A percentile compares a stretch with the other conserved stretches of the same genome.
These are phyloP conservation scores for Parnassius smintheus DNA, from an alignment of 2,888 invertebrate genomes.

Conservation along the genomic window DNA sequence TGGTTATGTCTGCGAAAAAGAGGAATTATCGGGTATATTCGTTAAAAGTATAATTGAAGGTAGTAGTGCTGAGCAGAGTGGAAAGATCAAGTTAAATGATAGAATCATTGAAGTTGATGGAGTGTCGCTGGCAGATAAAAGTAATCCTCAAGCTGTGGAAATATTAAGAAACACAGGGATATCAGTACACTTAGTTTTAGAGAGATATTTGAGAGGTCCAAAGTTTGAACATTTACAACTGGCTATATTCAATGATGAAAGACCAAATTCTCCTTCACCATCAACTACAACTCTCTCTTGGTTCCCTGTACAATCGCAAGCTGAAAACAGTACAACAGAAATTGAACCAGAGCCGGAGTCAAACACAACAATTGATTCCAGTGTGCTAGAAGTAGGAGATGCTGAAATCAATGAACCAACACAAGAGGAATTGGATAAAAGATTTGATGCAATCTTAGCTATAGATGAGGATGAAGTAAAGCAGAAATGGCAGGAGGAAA, in stretches of 20 bases:
- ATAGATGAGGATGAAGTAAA: constrained; percentile 83
- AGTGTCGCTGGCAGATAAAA: constrained; percentile 92
- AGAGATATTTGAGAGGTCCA: constrained; percentile 95
- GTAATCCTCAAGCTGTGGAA: constrained; percentile 98
- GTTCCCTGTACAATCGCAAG: constrained; percentile 89
- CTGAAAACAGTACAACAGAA: constrained; percentile 78
- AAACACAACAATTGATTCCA: constrained; percentile 90
- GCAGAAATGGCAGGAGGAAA: constrained; percentile 89
- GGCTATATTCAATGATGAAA: constrained; percentile 86
- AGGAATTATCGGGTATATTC: constrained; percentile 99
- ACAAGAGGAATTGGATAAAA: constrained; percentile 71
- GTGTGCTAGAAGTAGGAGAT: constrained; percentile 81
- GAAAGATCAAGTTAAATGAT: constrained; percentile 96
- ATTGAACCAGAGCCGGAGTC: constrained; percentile 91
- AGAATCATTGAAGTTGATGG: constrained; percentile 98
- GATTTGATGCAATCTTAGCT: constrained; percentile 81
- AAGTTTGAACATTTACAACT: constrained; percentile 95
- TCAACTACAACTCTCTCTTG: constrained; percentile 92
- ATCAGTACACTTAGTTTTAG: constrained; percentile 92
- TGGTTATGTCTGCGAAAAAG: constrained; percentile 98
- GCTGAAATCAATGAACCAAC: constrained; percentile 72
- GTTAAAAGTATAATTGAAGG: constrained; percentile 99
- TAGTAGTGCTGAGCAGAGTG: constrained; percentile 96
- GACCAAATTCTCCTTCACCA: constrained; percentile 84
- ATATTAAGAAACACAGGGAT: constrained; percentile 96